Evolutionary conservation across 2,888 invertebrate genomes (phyloP), one percentile per base, ranked within the genome.

Genomic region (Mechanitis messenoides): DNA sequence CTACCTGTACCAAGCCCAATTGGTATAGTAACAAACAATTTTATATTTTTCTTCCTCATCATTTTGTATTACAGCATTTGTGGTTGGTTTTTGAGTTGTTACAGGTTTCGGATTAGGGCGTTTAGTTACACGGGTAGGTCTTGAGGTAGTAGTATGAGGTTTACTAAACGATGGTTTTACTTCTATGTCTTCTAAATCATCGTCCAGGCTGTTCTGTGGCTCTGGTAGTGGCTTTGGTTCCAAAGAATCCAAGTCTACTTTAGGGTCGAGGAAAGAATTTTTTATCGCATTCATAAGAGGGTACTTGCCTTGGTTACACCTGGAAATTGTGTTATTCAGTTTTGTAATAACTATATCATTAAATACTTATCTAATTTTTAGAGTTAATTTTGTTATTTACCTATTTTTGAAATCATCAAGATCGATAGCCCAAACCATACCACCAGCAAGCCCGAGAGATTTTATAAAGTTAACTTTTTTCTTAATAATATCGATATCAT

Each of bases 341-440:
- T 20, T 20, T 20, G 20, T 20, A 20, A 20, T 20, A 20, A 20
- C 20, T 20, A 20, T 20, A 20, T 20, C 20, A 20, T 20, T 20
- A 20, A 20, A 20, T 1, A 20, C 20, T 20, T 20, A 20, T 20
- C 20, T 20, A 20, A 20, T 28, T 2, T 33, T 45, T 42, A 28
- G 31, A 45, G 33, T 3, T 28, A 45, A 42, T 20, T 20, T 50
- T 50, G 31, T 7, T 31, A 50, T 50, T 50, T 76, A 90, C 90
- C 89, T 91, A 75, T 94, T 93, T 67, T 92, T 93, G 77, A 96
- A 97, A 81, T 97, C 97, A 71, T 97, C 97, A 69, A 97, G 92
- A 87, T 97, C 97, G 45, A 97, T 85, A 0, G 97, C 96, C 97
- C 97, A 97, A 53, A 97, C 93, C 96, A 97, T 97, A 28, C 95